A percentile compares a stretch with the other conserved stretches of the same genome.
These are phyloP conservation scores for Heliconius ismenius DNA, from an alignment of 2,888 invertebrate species.

Conservation along the genomic window DNA sequence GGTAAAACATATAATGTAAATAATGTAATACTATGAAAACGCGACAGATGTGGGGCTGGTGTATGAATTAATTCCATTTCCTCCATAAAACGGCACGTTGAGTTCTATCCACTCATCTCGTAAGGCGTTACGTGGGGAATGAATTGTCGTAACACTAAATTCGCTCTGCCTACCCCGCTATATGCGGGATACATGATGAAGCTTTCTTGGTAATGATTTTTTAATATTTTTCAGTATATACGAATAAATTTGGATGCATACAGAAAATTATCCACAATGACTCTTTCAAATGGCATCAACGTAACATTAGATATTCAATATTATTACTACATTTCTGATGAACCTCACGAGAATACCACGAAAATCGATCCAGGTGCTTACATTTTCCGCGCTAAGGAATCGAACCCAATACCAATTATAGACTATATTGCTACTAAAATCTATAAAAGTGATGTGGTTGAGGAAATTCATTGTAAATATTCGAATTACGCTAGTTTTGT, in stretches of 20 bases:
- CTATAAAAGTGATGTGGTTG: conserved; percentile 83
- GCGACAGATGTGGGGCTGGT: neutral
- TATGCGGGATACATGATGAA: neutral
- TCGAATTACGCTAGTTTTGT: conserved; percentile 88
- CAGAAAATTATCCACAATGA: conserved; percentile 68
- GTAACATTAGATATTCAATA: conserved; percentile 76
- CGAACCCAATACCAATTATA: conserved; percentile 46
- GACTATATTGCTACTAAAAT: conserved; percentile 48
- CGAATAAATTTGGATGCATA: conserved; percentile 76
- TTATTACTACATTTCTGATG: conserved; percentile 86
- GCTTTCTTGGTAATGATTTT: neutral
- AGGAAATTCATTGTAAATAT: conserved; percentile 86
- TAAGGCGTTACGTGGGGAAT: neutral
- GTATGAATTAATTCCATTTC: neutral
- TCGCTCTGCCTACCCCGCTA: neutral
- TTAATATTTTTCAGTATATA: conserved; percentile 60
- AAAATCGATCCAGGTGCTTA: conserved; percentile 92
- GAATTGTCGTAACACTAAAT: neutral
- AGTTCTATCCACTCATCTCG: neutral
- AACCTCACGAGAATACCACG: conserved; percentile 83
- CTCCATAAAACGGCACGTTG: neutral
- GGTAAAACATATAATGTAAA: conserved; percentile 41
- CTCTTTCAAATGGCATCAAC: conserved; percentile 69
- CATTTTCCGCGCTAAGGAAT: conserved; percentile 84
- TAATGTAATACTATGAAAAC: neutral